These are phyloP conservation scores for Oncorhynchus gorbuscha DNA, from an alignment of 2,113 vertebrate genomes.

Conservation along the genomic window DNA sequence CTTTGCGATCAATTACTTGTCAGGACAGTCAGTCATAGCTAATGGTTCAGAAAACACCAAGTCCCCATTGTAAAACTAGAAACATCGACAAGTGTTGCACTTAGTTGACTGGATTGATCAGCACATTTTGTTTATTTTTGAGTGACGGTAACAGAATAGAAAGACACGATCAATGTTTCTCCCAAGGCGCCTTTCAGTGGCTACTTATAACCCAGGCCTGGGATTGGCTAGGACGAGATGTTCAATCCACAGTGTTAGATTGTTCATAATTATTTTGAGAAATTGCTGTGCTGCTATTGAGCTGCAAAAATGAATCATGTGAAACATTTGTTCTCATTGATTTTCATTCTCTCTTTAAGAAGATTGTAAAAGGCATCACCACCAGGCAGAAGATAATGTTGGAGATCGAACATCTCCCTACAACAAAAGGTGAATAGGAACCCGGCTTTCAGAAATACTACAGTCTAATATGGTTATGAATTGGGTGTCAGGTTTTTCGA, in stretches of 20 bases:
- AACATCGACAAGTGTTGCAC: slow-evolving; percentile 76
- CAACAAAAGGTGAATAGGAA: slow-evolving; percentile 71
- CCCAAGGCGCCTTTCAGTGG: slow-evolving; percentile 64
- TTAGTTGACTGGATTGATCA: slow-evolving; percentile 80
- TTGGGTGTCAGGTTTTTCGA: slow-evolving; percentile 49
- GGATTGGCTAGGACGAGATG: slow-evolving; percentile 58
- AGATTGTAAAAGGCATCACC: slow-evolving; percentile 77
- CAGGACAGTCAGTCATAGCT: slow-evolving; percentile 70
- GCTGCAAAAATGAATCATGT: slow-evolving; percentile 77
- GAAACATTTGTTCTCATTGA: slow-evolving; percentile 83
- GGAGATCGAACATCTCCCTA: slow-evolving; percentile 79
- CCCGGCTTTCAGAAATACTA: slow-evolving; percentile 48
- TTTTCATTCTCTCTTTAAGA: slow-evolving; percentile 73
- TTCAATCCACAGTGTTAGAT: slow-evolving; percentile 74
- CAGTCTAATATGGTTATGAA: slow-evolving; percentile 53
- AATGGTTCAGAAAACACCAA: slow-evolving; percentile 75
- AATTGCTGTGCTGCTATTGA: slow-evolving; percentile 84
- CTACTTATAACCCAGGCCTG: slow-evolving; percentile 66
- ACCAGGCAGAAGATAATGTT: slow-evolving; percentile 72
- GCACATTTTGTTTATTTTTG: slow-evolving; percentile 73
- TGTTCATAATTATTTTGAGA: slow-evolving; percentile 86
- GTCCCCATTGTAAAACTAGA: slow-evolving; percentile 69
- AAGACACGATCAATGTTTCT: slow-evolving; percentile 69
- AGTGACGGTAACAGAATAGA: slow-evolving; percentile 64
- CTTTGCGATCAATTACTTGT: slow-evolving; percentile 69